Percentiles rank a stretch among this genome's conserved stretches.
phyloP scores from a whole-genome alignment of 1,140 invertebrate genomes.

The Cepaea nemoralis region DNA sequence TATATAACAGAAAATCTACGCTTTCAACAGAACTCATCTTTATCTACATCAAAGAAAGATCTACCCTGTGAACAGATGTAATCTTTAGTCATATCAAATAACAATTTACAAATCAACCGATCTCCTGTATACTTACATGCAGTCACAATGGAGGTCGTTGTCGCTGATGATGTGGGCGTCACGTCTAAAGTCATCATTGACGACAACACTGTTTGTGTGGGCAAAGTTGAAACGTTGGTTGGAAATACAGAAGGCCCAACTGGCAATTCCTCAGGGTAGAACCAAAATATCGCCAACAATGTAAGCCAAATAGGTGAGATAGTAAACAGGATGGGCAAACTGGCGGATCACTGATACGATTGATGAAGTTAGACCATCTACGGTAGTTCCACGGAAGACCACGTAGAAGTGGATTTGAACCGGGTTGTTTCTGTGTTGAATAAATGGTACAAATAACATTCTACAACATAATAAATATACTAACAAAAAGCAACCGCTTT shows the following conservation, averaged over 20 bases:
- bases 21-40: no score
- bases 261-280: neutral
- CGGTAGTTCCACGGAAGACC: conserved; percentile 10
- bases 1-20: no score
- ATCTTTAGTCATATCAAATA: no score
- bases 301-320: conserved; percentile 8
- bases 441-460: no score
- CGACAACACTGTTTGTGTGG: neutral
- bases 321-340: neutral
- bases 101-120: no score
- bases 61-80: no score
- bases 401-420: conserved; percentile 30
- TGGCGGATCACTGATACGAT: neutral
- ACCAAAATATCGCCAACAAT: conserved; percentile 18
- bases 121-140: neutral
- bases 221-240: conserved; percentile 21
- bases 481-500: no score
- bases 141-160: neutral
- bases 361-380: neutral
- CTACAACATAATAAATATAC: no score
- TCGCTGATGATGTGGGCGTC: neutral
- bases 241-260: neutral
- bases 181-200: neutral
- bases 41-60: no score
- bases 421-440: conserved; percentile 12